Evolutionary conservation across 2,113 vertebrate species (phyloP).

Genomic region (Periophthalmodon schlosseri): DNA sequence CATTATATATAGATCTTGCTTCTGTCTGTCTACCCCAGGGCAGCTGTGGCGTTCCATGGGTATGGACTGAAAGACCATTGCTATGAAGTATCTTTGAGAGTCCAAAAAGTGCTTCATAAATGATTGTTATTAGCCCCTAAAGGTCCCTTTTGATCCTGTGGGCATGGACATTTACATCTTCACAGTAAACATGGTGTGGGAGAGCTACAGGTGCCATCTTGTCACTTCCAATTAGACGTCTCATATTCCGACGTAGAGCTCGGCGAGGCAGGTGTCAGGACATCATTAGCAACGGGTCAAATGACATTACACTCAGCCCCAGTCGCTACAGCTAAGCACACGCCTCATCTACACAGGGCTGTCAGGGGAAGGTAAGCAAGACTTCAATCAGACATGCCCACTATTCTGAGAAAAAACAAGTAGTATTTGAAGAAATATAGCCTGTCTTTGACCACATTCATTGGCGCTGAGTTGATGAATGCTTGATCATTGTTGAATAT

Average conservation of each 20-base stretch:
- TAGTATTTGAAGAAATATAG: background rate
- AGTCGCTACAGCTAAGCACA: slow-evolving; percentile 40
- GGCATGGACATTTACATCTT: slow-evolving; percentile 17
- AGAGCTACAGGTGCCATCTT: slow-evolving; percentile 52
- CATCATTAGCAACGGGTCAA: slow-evolving; percentile 75
- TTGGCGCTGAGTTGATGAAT: no score
- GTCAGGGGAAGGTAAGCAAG: slow-evolving; percentile 46
- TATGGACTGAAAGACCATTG: no score
- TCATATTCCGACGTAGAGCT: slow-evolving; percentile 41
- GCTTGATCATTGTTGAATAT: no score
- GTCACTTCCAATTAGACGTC: slow-evolving; percentile 68
- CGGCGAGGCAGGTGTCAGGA: slow-evolving; percentile 60
- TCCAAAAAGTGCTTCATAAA: background rate
- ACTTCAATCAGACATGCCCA: slow-evolving; percentile 40
- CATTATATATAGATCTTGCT: no score
- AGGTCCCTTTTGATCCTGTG: background rate
- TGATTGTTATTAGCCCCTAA: background rate
- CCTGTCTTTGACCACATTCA: background rate
- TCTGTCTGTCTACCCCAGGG: no score
- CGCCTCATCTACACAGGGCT: slow-evolving; percentile 11
- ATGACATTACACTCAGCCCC: slow-evolving; percentile 66
- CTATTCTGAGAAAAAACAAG: background rate
- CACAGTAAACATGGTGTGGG: slow-evolving; percentile 27
- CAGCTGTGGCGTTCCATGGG: no score
- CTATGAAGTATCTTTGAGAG: no score